Percentiles rank a stretch among this genome's conserved stretches.
phyloP scores from a whole-genome alignment of 2,888 invertebrate species.

The Epinotia bilunana region DNA sequence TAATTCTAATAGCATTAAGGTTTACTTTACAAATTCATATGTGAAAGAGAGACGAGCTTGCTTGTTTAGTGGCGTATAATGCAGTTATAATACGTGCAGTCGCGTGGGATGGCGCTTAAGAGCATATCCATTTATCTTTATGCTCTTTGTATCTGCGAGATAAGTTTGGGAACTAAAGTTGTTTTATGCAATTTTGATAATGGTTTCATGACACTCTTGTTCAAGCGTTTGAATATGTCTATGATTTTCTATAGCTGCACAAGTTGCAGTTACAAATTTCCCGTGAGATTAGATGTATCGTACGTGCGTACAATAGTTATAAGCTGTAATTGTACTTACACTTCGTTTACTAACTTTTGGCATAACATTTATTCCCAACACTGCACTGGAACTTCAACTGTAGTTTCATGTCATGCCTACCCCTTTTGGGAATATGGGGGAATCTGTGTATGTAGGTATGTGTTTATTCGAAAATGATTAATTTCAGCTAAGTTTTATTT shows the following conservation, averaged over 20 bases:
- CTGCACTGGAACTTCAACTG: no score
- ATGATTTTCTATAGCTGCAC: not conserved
- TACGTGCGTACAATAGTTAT: no score
- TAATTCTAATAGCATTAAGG: not conserved
- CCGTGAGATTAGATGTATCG: not conserved
- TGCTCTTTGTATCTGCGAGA: slow-evolving; percentile 29
- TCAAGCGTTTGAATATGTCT: not conserved
- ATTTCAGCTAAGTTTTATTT: no score
- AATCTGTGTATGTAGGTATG: no score
- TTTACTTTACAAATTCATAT: not conserved
- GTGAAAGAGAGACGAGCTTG: slow-evolving; percentile 21
- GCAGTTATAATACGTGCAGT: slow-evolving; percentile 41
- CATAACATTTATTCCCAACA: no score
- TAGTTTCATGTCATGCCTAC: no score
- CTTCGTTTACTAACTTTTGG: no score
- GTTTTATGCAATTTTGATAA: slow-evolving; percentile 23
- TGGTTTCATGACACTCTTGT: slow-evolving; percentile 3
- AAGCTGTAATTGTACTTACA: no score
- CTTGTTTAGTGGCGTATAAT: slow-evolving; percentile 25
- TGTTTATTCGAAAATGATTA: no score
- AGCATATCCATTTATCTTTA: slow-evolving; percentile 38
- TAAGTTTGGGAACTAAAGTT: slow-evolving; percentile 32
- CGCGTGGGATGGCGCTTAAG: slow-evolving; percentile 36
- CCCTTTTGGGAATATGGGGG: no score
- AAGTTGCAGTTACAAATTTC: not conserved